These are phyloP conservation scores for Agrotis ipsilon DNA, from an alignment of 2,888 invertebrate species.

Conservation along the genomic window DNA sequence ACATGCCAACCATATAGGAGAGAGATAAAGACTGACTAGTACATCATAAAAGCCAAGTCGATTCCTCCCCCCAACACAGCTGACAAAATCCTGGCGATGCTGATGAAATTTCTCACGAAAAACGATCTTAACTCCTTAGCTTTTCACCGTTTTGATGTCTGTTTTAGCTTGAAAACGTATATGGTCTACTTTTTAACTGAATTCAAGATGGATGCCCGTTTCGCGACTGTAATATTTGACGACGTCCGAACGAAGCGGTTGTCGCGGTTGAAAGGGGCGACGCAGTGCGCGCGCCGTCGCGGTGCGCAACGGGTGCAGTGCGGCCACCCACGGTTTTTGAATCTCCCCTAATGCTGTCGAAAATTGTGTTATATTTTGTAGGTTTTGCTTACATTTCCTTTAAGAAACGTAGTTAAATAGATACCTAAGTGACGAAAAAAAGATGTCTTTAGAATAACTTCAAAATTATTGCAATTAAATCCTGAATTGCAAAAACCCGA, in stretches of 20 bases:
- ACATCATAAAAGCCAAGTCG: conserved; percentile 91
- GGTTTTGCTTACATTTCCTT: neutral
- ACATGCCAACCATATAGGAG: conserved; percentile 93
- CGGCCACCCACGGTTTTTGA: conserved; percentile 1
- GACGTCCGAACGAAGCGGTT: neutral
- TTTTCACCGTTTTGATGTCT: neutral
- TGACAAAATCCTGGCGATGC: conserved; percentile 69
- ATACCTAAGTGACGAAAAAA: too few relatives aligned
- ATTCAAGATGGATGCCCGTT: conserved; percentile 13
- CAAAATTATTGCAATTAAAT: too few relatives aligned
- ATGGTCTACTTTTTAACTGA: neutral
- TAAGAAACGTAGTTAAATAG: too few relatives aligned
- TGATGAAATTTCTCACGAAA: neutral
- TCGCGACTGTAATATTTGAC: neutral
- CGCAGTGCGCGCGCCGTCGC: neutral
- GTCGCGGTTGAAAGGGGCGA: conserved; percentile 8
- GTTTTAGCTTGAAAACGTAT: neutral
- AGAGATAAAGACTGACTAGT: conserved; percentile 95
- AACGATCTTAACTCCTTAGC: neutral
- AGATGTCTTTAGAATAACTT: too few relatives aligned
- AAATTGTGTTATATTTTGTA: neutral
- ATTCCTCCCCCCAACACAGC: conserved; percentile 92
- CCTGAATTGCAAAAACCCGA: too few relatives aligned
- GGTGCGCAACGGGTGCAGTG: neutral
- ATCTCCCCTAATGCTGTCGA: neutral